These are phyloP conservation scores for Neostethus bicornis DNA, from an alignment of 2,797 vertebrate species.

Conservation along the genomic window DNA sequence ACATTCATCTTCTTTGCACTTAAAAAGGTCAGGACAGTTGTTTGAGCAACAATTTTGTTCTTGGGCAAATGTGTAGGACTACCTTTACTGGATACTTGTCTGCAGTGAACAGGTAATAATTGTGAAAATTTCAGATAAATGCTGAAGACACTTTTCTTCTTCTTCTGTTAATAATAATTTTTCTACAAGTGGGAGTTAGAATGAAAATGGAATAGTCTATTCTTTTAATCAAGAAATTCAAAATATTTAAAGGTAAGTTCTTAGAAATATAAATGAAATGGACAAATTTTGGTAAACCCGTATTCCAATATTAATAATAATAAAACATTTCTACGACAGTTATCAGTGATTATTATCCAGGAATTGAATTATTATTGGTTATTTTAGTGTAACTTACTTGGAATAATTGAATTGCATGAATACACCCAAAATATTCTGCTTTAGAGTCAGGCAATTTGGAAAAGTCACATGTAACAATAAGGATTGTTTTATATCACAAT, in stretches of 20 bases:
- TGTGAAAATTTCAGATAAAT: constrained; percentile 73
- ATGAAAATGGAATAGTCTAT: constrained; percentile 51
- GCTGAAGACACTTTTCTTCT: constrained; percentile 67
- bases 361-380: not conserved
- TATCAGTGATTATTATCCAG: not conserved
- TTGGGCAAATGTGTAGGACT: constrained; percentile 48
- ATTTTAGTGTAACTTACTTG: not conserved
- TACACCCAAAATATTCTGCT: no score
- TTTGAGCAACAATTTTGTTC: constrained; percentile 41
- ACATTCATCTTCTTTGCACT: constrained; percentile 38
- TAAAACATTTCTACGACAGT: not conserved
- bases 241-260: constrained; percentile 55
- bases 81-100: constrained; percentile 62
- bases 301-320: constrained; percentile 1
- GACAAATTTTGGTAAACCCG: constrained; percentile 10
- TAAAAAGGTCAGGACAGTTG: constrained; percentile 29
- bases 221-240: constrained; percentile 52
- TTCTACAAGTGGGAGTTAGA: constrained; percentile 56
- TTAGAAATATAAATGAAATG: constrained; percentile 42
- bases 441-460: no score
- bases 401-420: no score
- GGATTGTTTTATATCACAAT: no score
- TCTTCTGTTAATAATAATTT: constrained; percentile 58
- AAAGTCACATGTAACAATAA: no score
- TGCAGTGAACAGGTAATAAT: constrained; percentile 73